These are phyloP conservation scores for Drosophila triauraria DNA, from an alignment of 1,140 invertebrate genomes.

Conservation along the genomic window DNA sequence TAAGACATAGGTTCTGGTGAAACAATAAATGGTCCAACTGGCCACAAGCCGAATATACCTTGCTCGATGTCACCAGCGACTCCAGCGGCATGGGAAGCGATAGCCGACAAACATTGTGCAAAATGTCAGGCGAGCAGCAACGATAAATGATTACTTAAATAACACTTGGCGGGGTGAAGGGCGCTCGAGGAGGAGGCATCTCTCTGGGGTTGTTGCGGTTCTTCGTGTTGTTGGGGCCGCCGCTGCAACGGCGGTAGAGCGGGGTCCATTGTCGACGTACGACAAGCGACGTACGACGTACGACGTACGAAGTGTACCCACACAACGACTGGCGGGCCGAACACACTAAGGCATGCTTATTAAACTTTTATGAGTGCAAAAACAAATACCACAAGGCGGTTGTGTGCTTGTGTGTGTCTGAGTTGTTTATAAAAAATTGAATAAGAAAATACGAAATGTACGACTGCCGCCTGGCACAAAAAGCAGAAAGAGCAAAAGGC, in stretches of 20 bases:
- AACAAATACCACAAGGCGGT: constrained; percentile 60
- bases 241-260: constrained; percentile 13
- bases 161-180: constrained; percentile 28
- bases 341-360: constrained; percentile 49
- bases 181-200: background rate
- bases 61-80: background rate
- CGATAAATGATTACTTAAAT: constrained; percentile 68
- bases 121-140: constrained; percentile 48
- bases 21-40: background rate
- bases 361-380: constrained; percentile 72
- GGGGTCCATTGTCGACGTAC: constrained; percentile 38
- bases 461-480: constrained; percentile 44
- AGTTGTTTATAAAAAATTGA: constrained; percentile 74
- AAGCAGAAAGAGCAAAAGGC: constrained; percentile 22
- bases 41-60: constrained; percentile 10
- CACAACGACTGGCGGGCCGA: constrained; percentile 10
- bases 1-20: constrained; percentile 2
- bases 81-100: constrained; percentile 12
- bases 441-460: constrained; percentile 51
- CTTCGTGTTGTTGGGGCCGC: constrained; percentile 3
- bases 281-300: constrained; percentile 12
- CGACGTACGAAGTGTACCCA: constrained; percentile 23
- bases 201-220: constrained; percentile 2
- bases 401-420: constrained; percentile 10
- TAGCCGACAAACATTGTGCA: constrained; percentile 42